Evolutionary conservation across 1,140 invertebrate species (phyloP), one percentile per base, ranked within the genome.

Genomic region (Notospermus geniculatus): DNA sequence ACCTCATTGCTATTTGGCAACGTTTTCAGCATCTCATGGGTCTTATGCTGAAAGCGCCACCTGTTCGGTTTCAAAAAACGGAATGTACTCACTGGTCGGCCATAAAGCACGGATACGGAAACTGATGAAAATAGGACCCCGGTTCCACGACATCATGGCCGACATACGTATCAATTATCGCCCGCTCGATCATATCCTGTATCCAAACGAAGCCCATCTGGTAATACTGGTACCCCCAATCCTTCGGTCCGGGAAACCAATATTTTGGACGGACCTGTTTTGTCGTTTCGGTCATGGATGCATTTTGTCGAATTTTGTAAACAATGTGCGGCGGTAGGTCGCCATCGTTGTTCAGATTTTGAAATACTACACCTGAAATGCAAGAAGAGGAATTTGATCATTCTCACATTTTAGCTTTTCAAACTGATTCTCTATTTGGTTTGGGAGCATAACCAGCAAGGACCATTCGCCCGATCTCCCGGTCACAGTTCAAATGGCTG

Each of bases 81-180:
- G n/a, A 50, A 5, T 19, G 75, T n/a, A 90, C 71, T 61, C 90
- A 82, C 84, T 82, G 76, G 76, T 93, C 91, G 60, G 86, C 84
- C 25, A 86, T 84, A 78, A 88, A 92, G 13, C 84, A 82, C 0
- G 89, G 86, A 80, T 90, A 90, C 0, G 91, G 91, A 75, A 89
- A 89, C 50, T 87, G 85, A 54, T 83, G 78, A 5, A 83, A 69
- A 59, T 79, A 81, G 25, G 71, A 71, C 0, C 83, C 84, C n/a
- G 77, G 70, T 55, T 79, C 75, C 7, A 77, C 65, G n/a, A 74
- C 75, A 61, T 77, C 76, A 53, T 70, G 57, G 2, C 80, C 81
- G 1, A 84, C 83, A 15, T 85, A 80, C 4, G 81, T 73, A 66
- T 78, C 69, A 56, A 88, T 85, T 5, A 87, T 83, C 5, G 81